A percentile compares a stretch with the other conserved stretches of the same genome.
These are phyloP conservation scores for Oreochromis tanganicae DNA, from an alignment of 2,113 vertebrate genomes.

Conservation along the genomic window DNA sequence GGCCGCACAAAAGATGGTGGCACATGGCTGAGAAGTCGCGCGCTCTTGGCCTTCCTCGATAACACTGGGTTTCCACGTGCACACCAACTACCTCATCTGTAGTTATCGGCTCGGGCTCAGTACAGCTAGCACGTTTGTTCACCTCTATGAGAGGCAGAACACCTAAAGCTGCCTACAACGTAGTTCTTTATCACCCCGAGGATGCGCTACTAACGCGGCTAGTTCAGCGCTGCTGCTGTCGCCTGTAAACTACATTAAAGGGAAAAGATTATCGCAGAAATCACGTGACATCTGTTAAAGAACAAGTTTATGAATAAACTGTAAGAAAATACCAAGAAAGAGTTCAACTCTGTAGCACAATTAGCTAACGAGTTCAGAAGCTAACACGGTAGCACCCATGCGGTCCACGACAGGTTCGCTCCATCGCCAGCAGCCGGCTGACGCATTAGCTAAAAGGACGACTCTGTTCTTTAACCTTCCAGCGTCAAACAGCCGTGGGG, in stretches of 20 bases:
- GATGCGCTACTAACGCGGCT: not conserved
- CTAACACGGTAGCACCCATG: constrained; percentile 53
- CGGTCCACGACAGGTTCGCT: constrained; percentile 11
- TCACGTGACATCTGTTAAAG: too few relatives aligned
- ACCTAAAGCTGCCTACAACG: not conserved
- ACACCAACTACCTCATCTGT: not conserved
- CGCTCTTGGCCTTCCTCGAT: not conserved
- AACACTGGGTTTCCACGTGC: not conserved
- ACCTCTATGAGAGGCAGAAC: accelerated
- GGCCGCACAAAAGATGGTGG: not conserved
- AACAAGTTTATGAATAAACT: accelerated
- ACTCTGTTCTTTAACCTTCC: not conserved
- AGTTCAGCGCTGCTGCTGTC: not conserved
- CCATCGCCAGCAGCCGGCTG: not conserved
- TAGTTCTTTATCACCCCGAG: not conserved
- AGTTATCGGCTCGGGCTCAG: not conserved
- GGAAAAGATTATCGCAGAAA: not conserved
- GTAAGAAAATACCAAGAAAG: not conserved
- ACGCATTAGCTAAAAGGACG: not conserved
- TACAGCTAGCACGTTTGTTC: not conserved
- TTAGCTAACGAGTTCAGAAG: not conserved
- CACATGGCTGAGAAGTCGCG: constrained; percentile 3
- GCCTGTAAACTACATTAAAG: too few relatives aligned
- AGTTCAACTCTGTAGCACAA: not conserved
- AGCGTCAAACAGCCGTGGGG: too few relatives aligned